Evolutionary conservation across 1,140 invertebrate genomes (phyloP).

Genomic region (Cryptotermes secundus): DNA sequence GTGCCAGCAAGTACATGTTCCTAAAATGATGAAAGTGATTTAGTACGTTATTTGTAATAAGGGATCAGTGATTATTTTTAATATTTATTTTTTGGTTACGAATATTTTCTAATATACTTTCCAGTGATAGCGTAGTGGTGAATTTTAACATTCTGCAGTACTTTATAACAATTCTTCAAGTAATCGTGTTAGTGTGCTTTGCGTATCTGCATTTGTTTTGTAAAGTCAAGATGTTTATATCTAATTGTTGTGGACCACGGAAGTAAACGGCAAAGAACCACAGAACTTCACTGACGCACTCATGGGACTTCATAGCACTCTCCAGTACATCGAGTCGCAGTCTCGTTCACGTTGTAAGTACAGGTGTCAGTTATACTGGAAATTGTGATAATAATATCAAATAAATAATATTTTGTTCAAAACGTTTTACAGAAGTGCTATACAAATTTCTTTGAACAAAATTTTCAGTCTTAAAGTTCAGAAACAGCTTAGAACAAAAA

Average conservation of each 20-base stretch:
- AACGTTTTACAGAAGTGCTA: too few species aligned
- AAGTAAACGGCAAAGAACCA: background rate
- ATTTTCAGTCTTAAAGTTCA: too few species aligned
- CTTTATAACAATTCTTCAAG: too few species aligned
- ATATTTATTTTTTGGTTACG: background rate
- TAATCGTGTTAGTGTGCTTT: background rate
- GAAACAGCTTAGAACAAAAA: too few species aligned
- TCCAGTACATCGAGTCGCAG: conserved; percentile 4
- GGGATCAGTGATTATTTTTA: background rate
- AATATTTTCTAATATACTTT: too few species aligned
- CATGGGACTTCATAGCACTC: conserved; percentile 6
- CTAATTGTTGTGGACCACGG: background rate
- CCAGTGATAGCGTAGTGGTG: background rate
- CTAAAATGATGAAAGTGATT: background rate
- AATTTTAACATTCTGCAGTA: background rate
- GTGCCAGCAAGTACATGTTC: background rate
- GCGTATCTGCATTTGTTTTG: too few species aligned
- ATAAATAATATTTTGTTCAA: too few species aligned
- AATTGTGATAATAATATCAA: too few species aligned
- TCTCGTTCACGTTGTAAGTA: background rate
- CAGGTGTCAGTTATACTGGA: too few species aligned
- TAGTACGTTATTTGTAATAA: background rate
- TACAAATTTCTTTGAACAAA: too few species aligned
- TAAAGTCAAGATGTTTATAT: background rate
- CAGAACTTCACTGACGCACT: background rate